phyloP scores from a whole-genome alignment of 2,888 invertebrate genomes.

The Matsumyia berberina region DNA sequence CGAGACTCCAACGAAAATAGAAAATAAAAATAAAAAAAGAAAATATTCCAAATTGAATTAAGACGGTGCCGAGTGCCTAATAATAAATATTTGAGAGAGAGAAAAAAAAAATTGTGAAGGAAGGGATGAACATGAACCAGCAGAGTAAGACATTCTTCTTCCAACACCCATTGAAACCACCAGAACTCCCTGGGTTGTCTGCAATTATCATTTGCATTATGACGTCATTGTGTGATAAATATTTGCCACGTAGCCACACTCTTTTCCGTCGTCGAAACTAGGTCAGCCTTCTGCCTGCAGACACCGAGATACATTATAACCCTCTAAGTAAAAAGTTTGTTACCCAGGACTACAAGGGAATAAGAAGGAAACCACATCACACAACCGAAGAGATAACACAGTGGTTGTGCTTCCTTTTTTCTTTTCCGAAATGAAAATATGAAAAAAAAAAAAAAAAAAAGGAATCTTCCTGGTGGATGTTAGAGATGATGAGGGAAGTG shows the following conservation, averaged over 20 bases:
- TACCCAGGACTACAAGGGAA: not conserved
- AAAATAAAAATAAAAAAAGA: not conserved
- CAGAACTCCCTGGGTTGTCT: not conserved
- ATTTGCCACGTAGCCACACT: constrained; percentile 19
- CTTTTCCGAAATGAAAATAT: not conserved
- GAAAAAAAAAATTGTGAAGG: not conserved
- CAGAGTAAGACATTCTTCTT: not conserved
- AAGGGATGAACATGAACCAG: constrained; percentile 1
- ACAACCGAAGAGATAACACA: not conserved
- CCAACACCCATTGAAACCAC: not conserved
- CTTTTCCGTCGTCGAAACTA: constrained; percentile 10
- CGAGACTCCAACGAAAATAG: constrained; percentile 4
- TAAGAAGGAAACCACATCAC: not conserved
- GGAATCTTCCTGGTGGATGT: not conserved
- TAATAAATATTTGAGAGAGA: not conserved
- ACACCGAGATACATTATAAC: constrained; percentile 24
- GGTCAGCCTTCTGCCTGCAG: constrained; percentile 37
- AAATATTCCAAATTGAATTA: constrained; percentile 14
- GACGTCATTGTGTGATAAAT: constrained; percentile 33
- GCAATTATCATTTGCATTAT: constrained; percentile 42
- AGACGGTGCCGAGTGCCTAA: not conserved
- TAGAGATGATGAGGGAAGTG: not conserved
- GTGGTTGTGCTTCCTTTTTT: not conserved
- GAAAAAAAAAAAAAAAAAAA: not conserved
- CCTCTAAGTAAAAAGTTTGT: constrained; percentile 22